A percentile compares a stretch with the other conserved stretches of the same genome.
These are phyloP conservation scores for Plectrocnemia conspersa DNA, from an alignment of 1,140 invertebrate genomes.

Conservation along the genomic window DNA sequence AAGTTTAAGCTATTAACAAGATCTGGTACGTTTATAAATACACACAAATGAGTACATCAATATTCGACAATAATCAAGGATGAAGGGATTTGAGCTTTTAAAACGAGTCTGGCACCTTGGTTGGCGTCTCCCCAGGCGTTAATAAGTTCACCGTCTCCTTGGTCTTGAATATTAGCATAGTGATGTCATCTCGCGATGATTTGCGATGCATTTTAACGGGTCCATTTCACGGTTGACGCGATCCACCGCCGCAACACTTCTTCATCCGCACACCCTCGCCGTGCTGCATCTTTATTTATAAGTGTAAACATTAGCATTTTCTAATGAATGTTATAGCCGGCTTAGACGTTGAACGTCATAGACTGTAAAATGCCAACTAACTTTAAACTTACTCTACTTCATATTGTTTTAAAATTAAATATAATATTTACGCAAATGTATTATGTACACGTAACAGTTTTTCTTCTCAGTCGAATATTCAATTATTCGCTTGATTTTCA, in stretches of 20 bases:
- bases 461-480: too few relatives aligned
- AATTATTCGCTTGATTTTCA: too few relatives aligned
- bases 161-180: too few relatives aligned
- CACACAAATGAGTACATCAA: too few relatives aligned
- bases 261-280: conserved; percentile 4
- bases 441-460: too few relatives aligned
- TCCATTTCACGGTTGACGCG: conserved; percentile 29
- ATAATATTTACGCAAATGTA: background rate
- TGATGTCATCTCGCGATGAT: conserved; percentile 14
- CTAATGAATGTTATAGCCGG: conserved; percentile 36
- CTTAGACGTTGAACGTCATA: conserved; percentile 30
- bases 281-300: conserved; percentile 34
- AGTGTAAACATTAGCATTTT: conserved; percentile 37
- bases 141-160: too few relatives aligned
- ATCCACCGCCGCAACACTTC: conserved; percentile 12
- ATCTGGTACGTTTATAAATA: too few relatives aligned
- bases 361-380: conserved; percentile 13
- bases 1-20: too few relatives aligned
- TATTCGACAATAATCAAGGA: too few relatives aligned
- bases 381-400: conserved; percentile 11
- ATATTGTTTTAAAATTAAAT: background rate
- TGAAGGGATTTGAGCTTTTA: too few relatives aligned
- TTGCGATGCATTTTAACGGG: conserved; percentile 19
- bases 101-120: too few relatives aligned
- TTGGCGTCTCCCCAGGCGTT: too few relatives aligned